These are phyloP conservation scores for Sturnira hondurensis DNA, from an alignment of 2,113 vertebrate genomes.

Conservation along the genomic window DNA sequence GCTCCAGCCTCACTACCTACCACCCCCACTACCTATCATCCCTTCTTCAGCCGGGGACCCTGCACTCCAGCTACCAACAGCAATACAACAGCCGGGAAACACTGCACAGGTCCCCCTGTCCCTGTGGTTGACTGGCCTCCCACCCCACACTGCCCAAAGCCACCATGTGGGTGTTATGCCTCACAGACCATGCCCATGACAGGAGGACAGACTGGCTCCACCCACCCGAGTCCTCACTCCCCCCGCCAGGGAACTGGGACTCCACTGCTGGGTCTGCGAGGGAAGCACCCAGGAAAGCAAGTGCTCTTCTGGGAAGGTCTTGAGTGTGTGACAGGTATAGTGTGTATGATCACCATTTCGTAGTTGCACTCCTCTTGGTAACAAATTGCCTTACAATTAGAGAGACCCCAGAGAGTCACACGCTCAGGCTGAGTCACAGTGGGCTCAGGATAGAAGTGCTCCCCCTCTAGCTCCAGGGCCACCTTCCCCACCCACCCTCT, in stretches of 20 bases:
- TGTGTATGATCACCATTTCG: too few relatives aligned
- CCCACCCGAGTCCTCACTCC: background rate
- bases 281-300: background rate
- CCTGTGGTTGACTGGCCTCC: background rate
- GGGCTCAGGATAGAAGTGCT: background rate
- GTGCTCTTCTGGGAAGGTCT: too few relatives aligned
- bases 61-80: too few relatives aligned
- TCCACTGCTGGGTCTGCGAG: background rate
- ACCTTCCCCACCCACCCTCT: background rate
- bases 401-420: background rate
- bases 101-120: too few relatives aligned
- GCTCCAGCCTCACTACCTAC: too few relatives aligned
- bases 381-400: background rate
- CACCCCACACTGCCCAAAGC: background rate
- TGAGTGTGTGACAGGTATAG: too few relatives aligned
- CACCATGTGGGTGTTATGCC: too few relatives aligned
- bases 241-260: background rate
- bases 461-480: background rate
- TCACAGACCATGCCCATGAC: background rate
- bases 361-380: background rate
- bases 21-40: too few relatives aligned
- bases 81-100: too few relatives aligned
- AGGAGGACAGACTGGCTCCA: background rate
- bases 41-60: too few relatives aligned
- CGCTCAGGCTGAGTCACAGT: background rate